Conservation (phyloP, 1,140 invertebrate genomes). For the Bombus ignitus region DNA sequence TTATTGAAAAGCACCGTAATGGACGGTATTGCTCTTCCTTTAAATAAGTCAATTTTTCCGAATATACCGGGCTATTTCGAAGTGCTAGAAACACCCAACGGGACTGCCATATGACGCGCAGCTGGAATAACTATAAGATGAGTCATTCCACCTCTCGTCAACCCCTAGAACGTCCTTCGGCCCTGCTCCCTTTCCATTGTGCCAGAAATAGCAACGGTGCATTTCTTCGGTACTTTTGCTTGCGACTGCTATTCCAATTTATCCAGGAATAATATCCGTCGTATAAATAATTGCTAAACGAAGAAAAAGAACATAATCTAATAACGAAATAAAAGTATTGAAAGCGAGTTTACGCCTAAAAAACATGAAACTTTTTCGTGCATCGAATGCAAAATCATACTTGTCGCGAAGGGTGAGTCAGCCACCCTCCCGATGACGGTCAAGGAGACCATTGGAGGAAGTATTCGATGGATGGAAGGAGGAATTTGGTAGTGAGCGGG, state of each 20-base stretch:
- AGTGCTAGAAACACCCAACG: constrained; percentile 8
- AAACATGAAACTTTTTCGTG: constrained; percentile 29
- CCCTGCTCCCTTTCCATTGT: neutral
- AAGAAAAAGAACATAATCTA: constrained; percentile 11
- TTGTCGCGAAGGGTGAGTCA: constrained; percentile 55
- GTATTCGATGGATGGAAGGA: constrained; percentile 4
- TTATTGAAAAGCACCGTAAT: neutral
- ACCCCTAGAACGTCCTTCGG: constrained; percentile 34
- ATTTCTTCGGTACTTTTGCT: neutral
- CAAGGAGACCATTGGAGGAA: constrained; percentile 59
- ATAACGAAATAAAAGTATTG: neutral
- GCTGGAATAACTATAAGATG: constrained; percentile 56
- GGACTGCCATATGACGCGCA: constrained; percentile 57
- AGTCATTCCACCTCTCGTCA: constrained; percentile 51
- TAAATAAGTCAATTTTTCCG: neutral
- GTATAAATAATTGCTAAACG: neutral
- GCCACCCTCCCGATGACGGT: constrained; percentile 57
- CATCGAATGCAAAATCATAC: constrained; percentile 44
- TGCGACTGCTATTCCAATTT: neutral
- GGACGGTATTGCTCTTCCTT: neutral
- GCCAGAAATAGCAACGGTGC: constrained; percentile 21
- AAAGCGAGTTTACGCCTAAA: constrained; percentile 17
- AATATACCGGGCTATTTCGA: neutral
- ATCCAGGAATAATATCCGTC: neutral
- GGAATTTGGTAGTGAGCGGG: neutral